Conservation (phyloP, 2,888 invertebrate species). For the Ophion obscuratus region DNA sequence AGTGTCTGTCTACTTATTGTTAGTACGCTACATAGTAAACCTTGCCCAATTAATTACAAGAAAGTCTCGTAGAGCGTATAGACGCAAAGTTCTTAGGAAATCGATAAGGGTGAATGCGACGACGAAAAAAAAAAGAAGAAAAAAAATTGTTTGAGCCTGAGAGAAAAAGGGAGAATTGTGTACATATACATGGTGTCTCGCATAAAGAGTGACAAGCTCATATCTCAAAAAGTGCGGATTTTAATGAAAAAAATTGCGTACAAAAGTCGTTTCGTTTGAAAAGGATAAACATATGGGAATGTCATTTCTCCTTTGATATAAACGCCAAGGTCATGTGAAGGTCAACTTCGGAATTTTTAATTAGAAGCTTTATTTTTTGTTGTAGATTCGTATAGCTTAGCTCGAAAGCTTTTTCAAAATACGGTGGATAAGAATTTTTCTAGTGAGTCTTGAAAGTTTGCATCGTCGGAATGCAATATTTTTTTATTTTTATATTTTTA, state of each 20-base stretch:
- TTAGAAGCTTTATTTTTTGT: too few relatives aligned
- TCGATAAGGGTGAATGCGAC: background rate
- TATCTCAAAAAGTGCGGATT: background rate
- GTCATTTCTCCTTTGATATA: too few relatives aligned
- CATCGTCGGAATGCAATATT: too few relatives aligned
- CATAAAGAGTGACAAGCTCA: background rate
- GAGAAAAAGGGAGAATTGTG: background rate
- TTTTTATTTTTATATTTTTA: too few relatives aligned
- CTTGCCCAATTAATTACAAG: background rate
- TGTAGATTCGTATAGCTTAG: too few relatives aligned
- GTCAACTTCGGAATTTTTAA: too few relatives aligned
- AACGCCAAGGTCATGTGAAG: too few relatives aligned
- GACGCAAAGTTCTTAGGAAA: background rate
- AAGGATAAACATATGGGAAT: too few relatives aligned
- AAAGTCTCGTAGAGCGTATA: background rate
- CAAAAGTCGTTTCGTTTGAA: too few relatives aligned
- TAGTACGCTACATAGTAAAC: background rate
- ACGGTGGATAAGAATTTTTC: too few relatives aligned
- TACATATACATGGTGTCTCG: background rate
- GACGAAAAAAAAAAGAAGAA: background rate
- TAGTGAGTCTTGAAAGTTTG: too few relatives aligned
- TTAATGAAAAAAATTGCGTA: background rate
- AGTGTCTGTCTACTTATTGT: background rate
- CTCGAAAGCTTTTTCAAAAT: too few relatives aligned
- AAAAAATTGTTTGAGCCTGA: background rate